A percentile compares a stretch with the other conserved stretches of the same genome.
Conservation (phyloP, 2,888 invertebrate species). For the Phyllotreta striolata region DNA sequence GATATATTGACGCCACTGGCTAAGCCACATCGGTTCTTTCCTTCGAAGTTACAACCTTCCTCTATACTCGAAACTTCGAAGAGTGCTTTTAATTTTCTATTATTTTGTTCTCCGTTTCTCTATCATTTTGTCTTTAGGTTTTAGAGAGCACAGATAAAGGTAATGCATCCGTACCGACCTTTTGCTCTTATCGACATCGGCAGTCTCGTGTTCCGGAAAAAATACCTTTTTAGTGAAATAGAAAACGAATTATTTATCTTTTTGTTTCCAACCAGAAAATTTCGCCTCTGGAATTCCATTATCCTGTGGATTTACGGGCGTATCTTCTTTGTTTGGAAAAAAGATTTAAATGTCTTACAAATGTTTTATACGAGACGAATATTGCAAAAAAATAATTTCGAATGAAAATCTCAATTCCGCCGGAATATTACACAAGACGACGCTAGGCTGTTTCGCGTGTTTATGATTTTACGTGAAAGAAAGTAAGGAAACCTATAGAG, state of each 20-base stretch:
- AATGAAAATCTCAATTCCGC: too few relatives aligned
- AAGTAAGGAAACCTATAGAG: too few relatives aligned
- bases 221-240: slow-evolving; percentile 18
- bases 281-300: not conserved
- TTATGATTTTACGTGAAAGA: too few relatives aligned
- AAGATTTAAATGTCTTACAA: not conserved
- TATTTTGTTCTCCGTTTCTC: slow-evolving; percentile 37
- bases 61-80: slow-evolving; percentile 43
- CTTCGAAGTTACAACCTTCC: slow-evolving; percentile 43
- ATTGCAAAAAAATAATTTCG: too few relatives aligned
- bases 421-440: too few relatives aligned
- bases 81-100: slow-evolving; percentile 44
- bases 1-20: slow-evolving; percentile 27
- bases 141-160: slow-evolving; percentile 26
- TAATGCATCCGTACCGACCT: slow-evolving; percentile 25
- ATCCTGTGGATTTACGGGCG: not conserved
- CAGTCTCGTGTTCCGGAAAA: slow-evolving; percentile 11
- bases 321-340: not conserved
- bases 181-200: slow-evolving; percentile 23
- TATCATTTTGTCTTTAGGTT: slow-evolving; percentile 34
- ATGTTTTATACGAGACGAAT: too few relatives aligned
- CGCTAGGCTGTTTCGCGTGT: too few relatives aligned
- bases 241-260: slow-evolving; percentile 13
- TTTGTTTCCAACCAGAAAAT: not conserved
- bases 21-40: slow-evolving; percentile 42